Evolutionary conservation across 2,797 vertebrate genomes (phyloP), one percentile per base, ranked within the genome.

Genomic region (Heterohyrax brucei): DNA sequence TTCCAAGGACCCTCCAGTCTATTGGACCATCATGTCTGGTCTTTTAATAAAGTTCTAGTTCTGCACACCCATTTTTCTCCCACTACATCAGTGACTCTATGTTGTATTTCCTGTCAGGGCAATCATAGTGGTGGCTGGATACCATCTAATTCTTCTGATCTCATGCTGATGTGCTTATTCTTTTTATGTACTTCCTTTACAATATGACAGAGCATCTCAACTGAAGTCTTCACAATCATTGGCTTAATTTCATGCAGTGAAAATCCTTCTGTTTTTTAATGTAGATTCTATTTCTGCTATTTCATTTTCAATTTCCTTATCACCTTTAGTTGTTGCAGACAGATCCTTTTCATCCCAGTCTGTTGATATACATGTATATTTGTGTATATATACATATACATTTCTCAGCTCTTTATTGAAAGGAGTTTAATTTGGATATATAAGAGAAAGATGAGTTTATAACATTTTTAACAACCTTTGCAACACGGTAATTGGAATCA

Each of bases 241-340:
- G 44, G 53, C 79, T 94, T 91, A 28, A 72, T 95, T 94, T 95
- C 72, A 80, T 96, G 90, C 30, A 21, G 26, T 81, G 93, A 62
- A 30, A 95, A 30, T 83, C 83, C 87, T 82, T 5, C 78, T 91
- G n/a, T 62, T 88, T 88, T 88, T 59, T 59, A 85, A 75, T 66
- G 13, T 4, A 75, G 79, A 56, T 68, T 88, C 80, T 80, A 91
- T 18, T 93, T 94, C n/a, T 96, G 91, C 50, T 72, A 64, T 93
- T 96, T 78, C 46, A 84, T 66, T 68, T 95, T 85, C 56, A 62
- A 64, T 84, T 92, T 94, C 48, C 68, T 87, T 92, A 8, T 87
- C 85, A 61, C 91, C 19, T 82, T 81, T 79, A 64, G 18, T 85
- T 81, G 26, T 93, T 8, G 48, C 24, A 77, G 4, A 9, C n/a